A percentile compares a stretch with the other conserved stretches of the same genome.
These are phyloP conservation scores for Lasioglossum baleicum DNA, from an alignment of 1,140 invertebrate species.

Conservation along the genomic window DNA sequence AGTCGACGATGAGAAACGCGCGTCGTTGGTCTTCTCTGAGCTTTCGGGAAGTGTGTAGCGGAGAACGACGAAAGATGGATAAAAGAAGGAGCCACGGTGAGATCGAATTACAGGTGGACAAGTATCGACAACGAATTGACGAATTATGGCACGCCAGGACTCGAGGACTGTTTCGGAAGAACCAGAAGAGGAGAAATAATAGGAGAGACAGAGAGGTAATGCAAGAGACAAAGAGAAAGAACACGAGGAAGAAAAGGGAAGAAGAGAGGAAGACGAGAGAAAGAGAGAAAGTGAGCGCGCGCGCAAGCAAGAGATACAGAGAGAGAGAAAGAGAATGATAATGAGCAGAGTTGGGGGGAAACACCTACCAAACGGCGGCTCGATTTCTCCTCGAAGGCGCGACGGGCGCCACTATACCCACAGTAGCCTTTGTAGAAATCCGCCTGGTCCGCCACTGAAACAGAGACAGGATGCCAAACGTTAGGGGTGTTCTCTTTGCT, in stretches of 20 bases:
- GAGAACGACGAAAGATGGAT: conserved; percentile 11
- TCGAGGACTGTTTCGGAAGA: neutral
- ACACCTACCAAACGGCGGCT: conserved; percentile 85
- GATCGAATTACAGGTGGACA: too few relatives aligned
- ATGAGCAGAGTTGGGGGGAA: conserved; percentile 67
- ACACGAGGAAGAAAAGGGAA: too few relatives aligned
- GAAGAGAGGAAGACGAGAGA: neutral
- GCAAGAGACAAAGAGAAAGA: neutral
- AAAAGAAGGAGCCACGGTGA: neutral
- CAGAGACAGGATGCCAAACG: conserved; percentile 84
- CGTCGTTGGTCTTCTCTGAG: neutral
- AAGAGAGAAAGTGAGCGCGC: conserved; percentile 5
- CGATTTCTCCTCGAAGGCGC: conserved; percentile 83
- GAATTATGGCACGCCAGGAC: too few relatives aligned
- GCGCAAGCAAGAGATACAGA: conserved; percentile 3
- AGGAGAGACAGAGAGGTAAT: neutral
- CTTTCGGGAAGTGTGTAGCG: neutral
- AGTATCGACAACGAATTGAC: too few relatives aligned
- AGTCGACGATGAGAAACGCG: conserved; percentile 10
- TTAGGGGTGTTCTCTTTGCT: conserved; percentile 74
- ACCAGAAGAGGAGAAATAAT: neutral
- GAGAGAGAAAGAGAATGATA: conserved; percentile 39
- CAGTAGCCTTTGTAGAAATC: conserved; percentile 91
- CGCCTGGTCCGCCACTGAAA: conserved; percentile 90
- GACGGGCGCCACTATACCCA: conserved; percentile 82